Evolutionary conservation across 2,888 invertebrate species (phyloP).

Genomic region (Stenoptilia bipunctidactyla): DNA sequence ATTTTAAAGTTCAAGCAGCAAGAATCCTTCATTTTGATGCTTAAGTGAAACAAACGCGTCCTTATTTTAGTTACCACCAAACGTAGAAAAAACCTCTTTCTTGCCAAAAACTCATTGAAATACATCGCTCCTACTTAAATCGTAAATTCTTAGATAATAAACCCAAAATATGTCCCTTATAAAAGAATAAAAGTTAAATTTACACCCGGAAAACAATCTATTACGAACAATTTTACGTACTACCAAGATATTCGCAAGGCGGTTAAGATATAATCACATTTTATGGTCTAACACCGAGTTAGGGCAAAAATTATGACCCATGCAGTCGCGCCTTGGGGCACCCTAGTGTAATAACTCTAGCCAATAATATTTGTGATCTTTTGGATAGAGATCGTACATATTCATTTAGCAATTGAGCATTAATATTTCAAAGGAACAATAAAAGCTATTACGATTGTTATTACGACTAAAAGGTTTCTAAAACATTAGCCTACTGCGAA

Average conservation of each 20-base stretch:
- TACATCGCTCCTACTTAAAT: no score
- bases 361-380: conserved; percentile 55
- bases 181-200: conserved; percentile 39
- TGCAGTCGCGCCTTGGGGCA: conserved; percentile 52
- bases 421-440: conserved; percentile 2
- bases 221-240: conserved; percentile 49
- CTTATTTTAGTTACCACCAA: no score
- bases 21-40: no score
- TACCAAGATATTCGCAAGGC: conserved; percentile 54
- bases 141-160: conserved; percentile 21
- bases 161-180: conserved; percentile 21
- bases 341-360: conserved; percentile 54
- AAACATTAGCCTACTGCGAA: neutral
- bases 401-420: conserved; percentile 33
- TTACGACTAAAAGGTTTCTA: neutral
- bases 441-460: neutral
- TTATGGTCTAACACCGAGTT: conserved; percentile 68
- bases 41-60: no score
- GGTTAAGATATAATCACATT: conserved; percentile 62
- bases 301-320: conserved; percentile 64
- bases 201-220: conserved; percentile 55
- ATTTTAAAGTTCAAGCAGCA: no score
- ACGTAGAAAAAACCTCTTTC: no score
- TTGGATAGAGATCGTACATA: conserved; percentile 42
- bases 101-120: no score